These are phyloP conservation scores for Motacilla tschutschensis DNA, from an alignment of 2,113 vertebrate genomes.

Conservation along the genomic window DNA sequence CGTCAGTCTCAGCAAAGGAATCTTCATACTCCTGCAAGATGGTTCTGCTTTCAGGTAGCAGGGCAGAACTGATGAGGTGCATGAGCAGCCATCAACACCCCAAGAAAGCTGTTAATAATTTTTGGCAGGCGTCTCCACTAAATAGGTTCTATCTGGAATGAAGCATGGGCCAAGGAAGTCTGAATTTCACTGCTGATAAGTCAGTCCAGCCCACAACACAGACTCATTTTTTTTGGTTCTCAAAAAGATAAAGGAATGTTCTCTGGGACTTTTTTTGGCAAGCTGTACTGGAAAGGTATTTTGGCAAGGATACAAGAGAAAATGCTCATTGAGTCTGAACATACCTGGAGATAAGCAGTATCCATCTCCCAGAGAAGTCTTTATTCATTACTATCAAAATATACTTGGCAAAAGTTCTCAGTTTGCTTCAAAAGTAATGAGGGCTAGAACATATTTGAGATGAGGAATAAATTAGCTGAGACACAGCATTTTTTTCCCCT, in stretches of 20 bases:
- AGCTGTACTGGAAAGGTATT: not conserved
- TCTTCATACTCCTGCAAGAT: not conserved
- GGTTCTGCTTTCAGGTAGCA: not conserved
- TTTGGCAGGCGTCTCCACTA: not conserved
- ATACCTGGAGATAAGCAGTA: not conserved
- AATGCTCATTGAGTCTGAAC: not conserved
- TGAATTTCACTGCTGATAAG: conserved; percentile 12
- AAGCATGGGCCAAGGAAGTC: not conserved
- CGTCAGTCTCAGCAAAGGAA: not conserved
- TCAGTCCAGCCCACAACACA: not conserved
- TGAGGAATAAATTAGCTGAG: conserved; percentile 16
- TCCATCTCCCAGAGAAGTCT: not conserved
- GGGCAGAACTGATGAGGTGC: conserved; percentile 10
- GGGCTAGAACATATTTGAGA: not conserved
- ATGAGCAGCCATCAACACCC: not conserved
- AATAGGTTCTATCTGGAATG: not conserved
- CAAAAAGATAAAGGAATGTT: conserved; percentile 1
- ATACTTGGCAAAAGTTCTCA: conserved; percentile 6
- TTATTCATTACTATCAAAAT: conserved; percentile 21
- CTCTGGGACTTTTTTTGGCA: not conserved
- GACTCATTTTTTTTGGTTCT: not conserved
- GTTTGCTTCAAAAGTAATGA: conserved; percentile 21
- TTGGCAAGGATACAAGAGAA: conserved; percentile 1
- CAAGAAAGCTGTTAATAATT: conserved; percentile 15
- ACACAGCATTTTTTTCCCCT: not conserved